phyloP scores from a whole-genome alignment of 2,113 vertebrate species.

The Arenaria interpres region DNA sequence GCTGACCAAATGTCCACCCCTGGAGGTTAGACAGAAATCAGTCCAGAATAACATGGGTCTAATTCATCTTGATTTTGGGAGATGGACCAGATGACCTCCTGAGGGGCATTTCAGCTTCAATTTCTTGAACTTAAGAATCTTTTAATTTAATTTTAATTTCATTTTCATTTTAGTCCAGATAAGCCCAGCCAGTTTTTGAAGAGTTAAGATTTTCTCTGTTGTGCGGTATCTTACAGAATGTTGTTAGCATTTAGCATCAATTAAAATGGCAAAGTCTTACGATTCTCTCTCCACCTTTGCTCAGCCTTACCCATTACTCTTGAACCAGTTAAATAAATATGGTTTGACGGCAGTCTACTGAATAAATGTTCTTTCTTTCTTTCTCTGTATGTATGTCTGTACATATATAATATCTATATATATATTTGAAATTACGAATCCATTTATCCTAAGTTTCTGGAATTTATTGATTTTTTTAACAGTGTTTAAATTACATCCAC shows the following conservation, averaged over 20 bases:
- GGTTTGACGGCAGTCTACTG: background rate
- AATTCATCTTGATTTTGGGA: background rate
- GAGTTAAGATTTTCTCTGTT: conserved; percentile 10
- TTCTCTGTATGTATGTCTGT: conserved; percentile 18
- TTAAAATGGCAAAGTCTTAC: background rate
- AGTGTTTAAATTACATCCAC: conserved; percentile 71
- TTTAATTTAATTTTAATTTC: background rate
- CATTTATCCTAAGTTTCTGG: conserved; percentile 67
- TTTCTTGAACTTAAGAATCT: background rate
- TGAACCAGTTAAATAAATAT: conserved; percentile 48
- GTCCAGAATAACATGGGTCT: background rate
- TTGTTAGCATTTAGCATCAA: conserved; percentile 17
- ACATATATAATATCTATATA: conserved; percentile 33
- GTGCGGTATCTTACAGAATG: background rate
- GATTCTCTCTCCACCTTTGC: conserved; percentile 5
- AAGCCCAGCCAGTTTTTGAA: background rate
- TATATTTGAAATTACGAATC: conserved; percentile 48
- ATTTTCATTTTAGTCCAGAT: background rate
- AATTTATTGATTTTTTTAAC: conserved; percentile 68
- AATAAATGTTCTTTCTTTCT: conserved; percentile 40
- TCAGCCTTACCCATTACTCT: conserved; percentile 22
- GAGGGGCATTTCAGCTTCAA: background rate
- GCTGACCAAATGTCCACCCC: background rate
- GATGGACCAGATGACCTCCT: background rate
- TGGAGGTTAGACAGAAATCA: background rate